Percentiles rank a stretch among this genome's conserved stretches.
phyloP scores from a whole-genome alignment of 2,113 vertebrate genomes.

The Neofelis nebulosa region DNA sequence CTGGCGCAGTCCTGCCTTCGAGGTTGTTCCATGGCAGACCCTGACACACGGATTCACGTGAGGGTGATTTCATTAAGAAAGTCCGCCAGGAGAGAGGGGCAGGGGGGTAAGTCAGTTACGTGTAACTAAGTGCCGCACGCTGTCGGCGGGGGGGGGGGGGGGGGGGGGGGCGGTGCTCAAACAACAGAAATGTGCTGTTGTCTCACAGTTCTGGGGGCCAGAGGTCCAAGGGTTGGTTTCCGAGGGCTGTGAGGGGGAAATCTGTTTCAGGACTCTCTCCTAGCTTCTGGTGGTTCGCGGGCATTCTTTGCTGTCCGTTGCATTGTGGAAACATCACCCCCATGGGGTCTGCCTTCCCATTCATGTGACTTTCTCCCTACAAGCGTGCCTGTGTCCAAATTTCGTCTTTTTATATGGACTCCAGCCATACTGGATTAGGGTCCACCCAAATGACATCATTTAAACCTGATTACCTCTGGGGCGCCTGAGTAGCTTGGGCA shows the following conservation, averaged over 20 bases:
- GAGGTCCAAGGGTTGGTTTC: neutral
- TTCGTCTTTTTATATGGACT: neutral
- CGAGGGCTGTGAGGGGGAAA: too few relatives aligned
- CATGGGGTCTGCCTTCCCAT: neutral
- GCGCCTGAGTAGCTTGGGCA: too few relatives aligned
- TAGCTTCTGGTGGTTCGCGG: neutral
- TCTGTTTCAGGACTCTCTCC: neutral
- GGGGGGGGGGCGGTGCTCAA: neutral
- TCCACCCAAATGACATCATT: neutral
- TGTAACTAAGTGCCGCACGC: neutral
- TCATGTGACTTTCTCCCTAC: neutral
- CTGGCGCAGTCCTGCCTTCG: neutral
- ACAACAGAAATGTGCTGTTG: neutral
- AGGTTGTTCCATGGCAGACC: neutral
- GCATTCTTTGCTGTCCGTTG: neutral
- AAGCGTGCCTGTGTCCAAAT: neutral
- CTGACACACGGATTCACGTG: neutral
- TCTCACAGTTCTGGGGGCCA: neutral
- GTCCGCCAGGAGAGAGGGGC: slow-evolving; percentile 23
- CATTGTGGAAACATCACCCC: neutral
- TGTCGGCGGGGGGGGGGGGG: accelerated
- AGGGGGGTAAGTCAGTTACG: neutral
- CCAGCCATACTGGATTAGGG: neutral
- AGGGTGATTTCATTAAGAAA: slow-evolving; percentile 47
- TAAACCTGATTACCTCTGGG: neutral